Conservation (phyloP, 2,113 vertebrate genomes). For the Cyanoliseus patagonus region DNA sequence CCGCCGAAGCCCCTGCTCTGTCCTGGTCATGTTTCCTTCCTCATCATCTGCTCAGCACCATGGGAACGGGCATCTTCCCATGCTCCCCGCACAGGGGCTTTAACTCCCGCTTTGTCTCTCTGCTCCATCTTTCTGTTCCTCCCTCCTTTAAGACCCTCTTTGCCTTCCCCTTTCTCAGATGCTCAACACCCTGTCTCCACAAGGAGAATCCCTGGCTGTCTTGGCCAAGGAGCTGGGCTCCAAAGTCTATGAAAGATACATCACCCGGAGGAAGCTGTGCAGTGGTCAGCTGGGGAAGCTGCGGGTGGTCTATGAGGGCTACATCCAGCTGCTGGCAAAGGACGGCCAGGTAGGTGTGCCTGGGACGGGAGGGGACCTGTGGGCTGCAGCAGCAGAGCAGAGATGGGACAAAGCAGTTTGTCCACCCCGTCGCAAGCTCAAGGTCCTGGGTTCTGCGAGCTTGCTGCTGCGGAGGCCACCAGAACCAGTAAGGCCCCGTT, state of each 20-base stretch:
- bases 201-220: constrained; percentile 80
- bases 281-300: constrained; percentile 76
- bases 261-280: constrained; percentile 72
- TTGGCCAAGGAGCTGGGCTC: constrained; percentile 80
- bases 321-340: constrained; percentile 82
- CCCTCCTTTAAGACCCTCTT: background rate
- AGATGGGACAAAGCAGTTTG: background rate
- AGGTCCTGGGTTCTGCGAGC: background rate
- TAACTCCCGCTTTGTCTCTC: background rate
- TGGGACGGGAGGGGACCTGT: background rate
- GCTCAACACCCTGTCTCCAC: constrained; percentile 78
- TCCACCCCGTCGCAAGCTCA: background rate
- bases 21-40: background rate
- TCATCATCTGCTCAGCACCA: background rate
- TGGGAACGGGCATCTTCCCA: background rate
- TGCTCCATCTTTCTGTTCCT: background rate
- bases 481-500: background rate
- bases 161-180: constrained; percentile 68
- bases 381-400: background rate
- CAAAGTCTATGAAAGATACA: constrained; percentile 77
- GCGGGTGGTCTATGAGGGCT: constrained; percentile 74
- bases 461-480: background rate
- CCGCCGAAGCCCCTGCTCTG: background rate
- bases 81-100: background rate
- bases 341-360: constrained; percentile 77